phyloP scores from a whole-genome alignment of 2,888 invertebrate species.

The Gryllus longicercus region DNA sequence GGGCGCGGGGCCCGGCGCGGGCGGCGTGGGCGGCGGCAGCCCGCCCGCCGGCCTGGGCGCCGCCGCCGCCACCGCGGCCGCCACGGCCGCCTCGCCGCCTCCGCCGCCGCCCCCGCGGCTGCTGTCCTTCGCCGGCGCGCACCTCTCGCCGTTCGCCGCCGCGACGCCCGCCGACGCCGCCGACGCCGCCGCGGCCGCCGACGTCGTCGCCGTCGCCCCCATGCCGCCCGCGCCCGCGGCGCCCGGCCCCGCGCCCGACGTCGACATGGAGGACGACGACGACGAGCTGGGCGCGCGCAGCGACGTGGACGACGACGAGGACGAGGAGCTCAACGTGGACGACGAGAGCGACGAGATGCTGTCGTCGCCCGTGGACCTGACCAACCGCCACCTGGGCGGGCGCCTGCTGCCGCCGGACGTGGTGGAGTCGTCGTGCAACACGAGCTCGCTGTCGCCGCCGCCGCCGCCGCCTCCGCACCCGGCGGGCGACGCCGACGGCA shows the following conservation, averaged over 20 bases:
- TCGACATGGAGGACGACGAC: slow-evolving; percentile 29
- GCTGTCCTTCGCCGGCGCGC: slow-evolving; percentile 23
- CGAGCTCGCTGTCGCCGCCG: slow-evolving; percentile 24
- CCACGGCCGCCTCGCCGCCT: background rate
- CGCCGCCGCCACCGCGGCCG: background rate
- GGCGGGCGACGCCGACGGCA: background rate
- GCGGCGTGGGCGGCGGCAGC: slow-evolving; percentile 1
- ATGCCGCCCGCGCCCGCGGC: background rate
- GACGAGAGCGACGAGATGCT: slow-evolving; percentile 32
- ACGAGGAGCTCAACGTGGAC: slow-evolving; percentile 34
- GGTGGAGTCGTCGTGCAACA: slow-evolving; percentile 24
- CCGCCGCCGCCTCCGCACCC: slow-evolving; percentile 20
- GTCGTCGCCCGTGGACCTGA: slow-evolving; percentile 36
- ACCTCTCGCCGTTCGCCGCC: slow-evolving; percentile 25
- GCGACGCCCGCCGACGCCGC: slow-evolving; percentile 20
- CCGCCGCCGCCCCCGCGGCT: slow-evolving; percentile 31
- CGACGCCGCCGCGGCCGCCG: slow-evolving; percentile 24
- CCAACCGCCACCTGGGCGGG: slow-evolving; percentile 32
- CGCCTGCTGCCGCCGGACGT: slow-evolving; percentile 26
- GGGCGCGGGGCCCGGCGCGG: background rate
- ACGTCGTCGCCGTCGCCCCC: slow-evolving; percentile 24
- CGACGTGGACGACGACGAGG: slow-evolving; percentile 31
- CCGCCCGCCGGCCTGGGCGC: background rate
- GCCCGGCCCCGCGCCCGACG: background rate
- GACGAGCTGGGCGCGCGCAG: slow-evolving; percentile 22